Evolutionary conservation across 2,797 vertebrate genomes (phyloP).

Genomic region (Acanthornis magna): DNA sequence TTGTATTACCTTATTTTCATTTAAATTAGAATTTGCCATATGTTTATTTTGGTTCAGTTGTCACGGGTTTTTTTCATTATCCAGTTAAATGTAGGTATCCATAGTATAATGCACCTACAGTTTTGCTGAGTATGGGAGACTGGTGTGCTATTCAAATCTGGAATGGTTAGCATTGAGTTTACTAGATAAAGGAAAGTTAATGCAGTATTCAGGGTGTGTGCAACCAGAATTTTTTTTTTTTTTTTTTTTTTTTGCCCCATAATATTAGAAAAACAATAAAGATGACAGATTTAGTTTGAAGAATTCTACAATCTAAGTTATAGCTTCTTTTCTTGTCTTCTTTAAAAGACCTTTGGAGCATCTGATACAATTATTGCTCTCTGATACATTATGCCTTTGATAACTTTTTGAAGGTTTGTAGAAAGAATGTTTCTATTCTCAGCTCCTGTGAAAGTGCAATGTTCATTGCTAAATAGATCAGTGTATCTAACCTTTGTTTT

Average conservation of each 20-base stretch:
- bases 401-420: background rate
- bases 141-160: background rate
- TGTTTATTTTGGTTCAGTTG: background rate
- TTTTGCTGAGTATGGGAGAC: background rate
- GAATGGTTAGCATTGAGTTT: background rate
- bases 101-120: background rate
- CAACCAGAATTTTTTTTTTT: background rate
- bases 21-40: background rate
- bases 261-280: background rate
- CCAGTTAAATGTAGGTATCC: background rate
- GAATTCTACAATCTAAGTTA: background rate
- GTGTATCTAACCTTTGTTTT: background rate
- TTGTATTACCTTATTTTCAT: constrained; percentile 9
- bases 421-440: background rate
- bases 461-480: background rate
- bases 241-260: background rate
- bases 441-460: background rate
- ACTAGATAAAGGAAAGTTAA: background rate
- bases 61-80: background rate
- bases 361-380: background rate
- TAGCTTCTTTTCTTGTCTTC: background rate
- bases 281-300: background rate
- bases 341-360: background rate
- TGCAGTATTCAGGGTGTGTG: background rate
- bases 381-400: background rate